phyloP scores from a whole-genome alignment of 2,113 vertebrate species.

The Ophiodon elongatus region DNA sequence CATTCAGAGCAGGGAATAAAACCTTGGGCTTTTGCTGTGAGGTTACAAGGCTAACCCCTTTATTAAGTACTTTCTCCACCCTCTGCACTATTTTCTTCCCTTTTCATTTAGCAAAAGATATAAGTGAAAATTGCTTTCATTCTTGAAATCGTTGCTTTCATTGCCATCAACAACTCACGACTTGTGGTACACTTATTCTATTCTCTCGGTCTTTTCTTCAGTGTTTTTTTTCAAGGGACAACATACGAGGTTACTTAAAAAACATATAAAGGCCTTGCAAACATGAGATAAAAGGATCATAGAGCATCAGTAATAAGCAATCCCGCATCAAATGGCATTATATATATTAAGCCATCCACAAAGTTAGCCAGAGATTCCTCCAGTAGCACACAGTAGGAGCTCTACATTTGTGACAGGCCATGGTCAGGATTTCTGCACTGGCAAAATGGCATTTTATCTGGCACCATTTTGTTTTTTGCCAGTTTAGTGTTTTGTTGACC shows the following conservation, averaged over 20 bases:
- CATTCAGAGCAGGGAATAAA: background rate
- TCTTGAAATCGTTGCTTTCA: background rate
- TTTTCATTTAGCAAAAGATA: constrained; percentile 3
- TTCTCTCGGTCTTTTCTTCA: constrained; percentile 7
- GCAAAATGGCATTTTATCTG: constrained; percentile 14
- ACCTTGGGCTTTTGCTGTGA: background rate
- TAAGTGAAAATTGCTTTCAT: background rate
- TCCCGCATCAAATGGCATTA: constrained; percentile 34
- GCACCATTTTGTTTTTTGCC: constrained; percentile 8
- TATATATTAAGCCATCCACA: constrained; percentile 9
- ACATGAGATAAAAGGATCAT: constrained; percentile 24
- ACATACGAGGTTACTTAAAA: background rate
- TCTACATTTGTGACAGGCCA: background rate
- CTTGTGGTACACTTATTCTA: background rate
- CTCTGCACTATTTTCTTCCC: background rate
- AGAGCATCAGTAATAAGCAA: constrained; percentile 20
- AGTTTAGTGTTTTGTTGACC: constrained; percentile 26
- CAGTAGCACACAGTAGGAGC: constrained; percentile 3
- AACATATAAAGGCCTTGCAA: constrained; percentile 21
- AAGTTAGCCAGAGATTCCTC: constrained; percentile 20
- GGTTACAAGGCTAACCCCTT: background rate
- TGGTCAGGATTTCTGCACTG: constrained; percentile 18
- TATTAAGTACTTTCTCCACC: background rate
- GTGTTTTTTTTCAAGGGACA: constrained; percentile 2
- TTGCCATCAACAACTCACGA: background rate